phyloP scores from a whole-genome alignment of 2,113 vertebrate genomes.

The Lonchura striata region DNA sequence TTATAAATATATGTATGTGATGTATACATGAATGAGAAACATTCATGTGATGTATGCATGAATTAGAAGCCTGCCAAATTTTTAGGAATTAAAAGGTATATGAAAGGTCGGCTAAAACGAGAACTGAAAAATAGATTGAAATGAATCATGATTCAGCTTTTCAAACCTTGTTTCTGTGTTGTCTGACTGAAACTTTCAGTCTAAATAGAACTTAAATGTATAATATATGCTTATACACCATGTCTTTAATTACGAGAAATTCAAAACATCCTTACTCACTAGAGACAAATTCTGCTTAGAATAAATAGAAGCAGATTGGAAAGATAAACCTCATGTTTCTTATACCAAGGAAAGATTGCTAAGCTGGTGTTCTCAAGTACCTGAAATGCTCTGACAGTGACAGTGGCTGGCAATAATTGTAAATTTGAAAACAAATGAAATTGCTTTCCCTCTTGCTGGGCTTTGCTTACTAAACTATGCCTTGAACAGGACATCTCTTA shows the following conservation, averaged over 20 bases:
- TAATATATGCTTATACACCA: conserved; percentile 34
- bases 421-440: conserved; percentile 46
- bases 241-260: conserved; percentile 24
- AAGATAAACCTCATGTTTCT: not conserved
- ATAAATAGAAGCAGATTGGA: conserved; percentile 5
- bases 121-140: not conserved
- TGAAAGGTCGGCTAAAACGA: not conserved
- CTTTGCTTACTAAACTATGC: not conserved
- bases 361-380: not conserved
- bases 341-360: not conserved
- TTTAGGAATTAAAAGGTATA: not conserved
- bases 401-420: conserved; percentile 11
- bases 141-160: conserved; percentile 41
- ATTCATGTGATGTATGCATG: not conserved
- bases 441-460: not conserved
- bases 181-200: conserved; percentile 1
- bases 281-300: not conserved
- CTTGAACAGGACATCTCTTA: not conserved
- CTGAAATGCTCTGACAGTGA: not conserved
- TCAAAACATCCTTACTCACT: conserved; percentile 2
- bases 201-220: conserved; percentile 2
- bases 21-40: not conserved
- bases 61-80: not conserved
- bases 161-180: conserved; percentile 14
- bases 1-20: not conserved